phyloP scores from a whole-genome alignment of 2,888 invertebrate species.

The Muscina levida region DNA sequence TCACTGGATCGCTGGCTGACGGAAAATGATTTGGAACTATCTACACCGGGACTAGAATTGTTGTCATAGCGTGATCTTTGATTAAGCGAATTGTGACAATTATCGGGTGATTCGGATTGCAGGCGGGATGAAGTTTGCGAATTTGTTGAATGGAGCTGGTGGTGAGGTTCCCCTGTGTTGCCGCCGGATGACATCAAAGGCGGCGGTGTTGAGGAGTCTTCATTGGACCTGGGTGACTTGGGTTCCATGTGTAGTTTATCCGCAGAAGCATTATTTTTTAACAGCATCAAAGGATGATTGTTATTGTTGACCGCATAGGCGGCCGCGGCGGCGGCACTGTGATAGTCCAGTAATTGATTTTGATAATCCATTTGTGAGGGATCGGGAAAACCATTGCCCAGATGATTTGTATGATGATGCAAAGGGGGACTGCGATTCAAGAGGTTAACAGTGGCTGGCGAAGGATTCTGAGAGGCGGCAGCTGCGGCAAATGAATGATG shows the following conservation, averaged over 20 bases:
- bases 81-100: conserved; percentile 70
- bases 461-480: conserved; percentile 70
- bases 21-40: conserved; percentile 79
- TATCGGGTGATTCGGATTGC: conserved; percentile 78
- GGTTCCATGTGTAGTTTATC: conserved; percentile 61
- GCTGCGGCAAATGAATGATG: conserved; percentile 74
- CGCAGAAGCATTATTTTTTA: conserved; percentile 68
- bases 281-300: conserved; percentile 73
- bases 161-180: conserved; percentile 35
- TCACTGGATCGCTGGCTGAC: conserved; percentile 79
- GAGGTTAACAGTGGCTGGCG: conserved; percentile 68
- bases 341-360: conserved; percentile 75
- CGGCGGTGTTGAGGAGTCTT: conserved; percentile 77
- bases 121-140: conserved; percentile 74
- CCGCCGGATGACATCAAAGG: conserved; percentile 66
- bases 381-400: conserved; percentile 66
- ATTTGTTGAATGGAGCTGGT: conserved; percentile 66
- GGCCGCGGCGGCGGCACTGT: conserved; percentile 75
- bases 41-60: conserved; percentile 79
- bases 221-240: conserved; percentile 72
- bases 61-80: conserved; percentile 75
- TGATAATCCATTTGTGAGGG: conserved; percentile 73
- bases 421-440: conserved; percentile 73
- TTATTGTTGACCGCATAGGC: conserved; percentile 75
- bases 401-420: conserved; percentile 63